Percentiles rank a stretch among this genome's conserved stretches.
These are phyloP conservation scores for Sebastes melanostomus DNA, from an alignment of 2,797 vertebrate genomes.

Conservation along the genomic window DNA sequence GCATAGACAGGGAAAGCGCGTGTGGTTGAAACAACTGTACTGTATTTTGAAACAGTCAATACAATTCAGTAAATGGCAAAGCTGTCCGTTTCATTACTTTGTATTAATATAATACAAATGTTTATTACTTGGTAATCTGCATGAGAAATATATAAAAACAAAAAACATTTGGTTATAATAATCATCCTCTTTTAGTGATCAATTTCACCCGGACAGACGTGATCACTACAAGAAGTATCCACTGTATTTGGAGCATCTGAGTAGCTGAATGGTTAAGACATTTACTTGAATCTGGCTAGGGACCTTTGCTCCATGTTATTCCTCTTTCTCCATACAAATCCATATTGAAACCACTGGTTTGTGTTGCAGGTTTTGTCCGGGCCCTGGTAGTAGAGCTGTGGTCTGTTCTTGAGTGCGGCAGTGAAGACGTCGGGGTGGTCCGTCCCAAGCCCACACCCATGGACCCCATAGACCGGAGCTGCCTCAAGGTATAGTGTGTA, in stretches of 20 bases:
- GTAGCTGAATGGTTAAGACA: not conserved
- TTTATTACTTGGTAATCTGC: not conserved
- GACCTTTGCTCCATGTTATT: too few relatives aligned
- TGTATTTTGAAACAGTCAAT: not conserved
- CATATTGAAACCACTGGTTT: not conserved
- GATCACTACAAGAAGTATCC: too few relatives aligned
- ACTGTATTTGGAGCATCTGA: not conserved
- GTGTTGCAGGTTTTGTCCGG: constrained; percentile 87
- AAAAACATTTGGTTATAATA: not conserved
- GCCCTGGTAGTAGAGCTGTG: constrained; percentile 89
- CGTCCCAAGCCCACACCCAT: constrained; percentile 88
- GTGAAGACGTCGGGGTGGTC: constrained; percentile 89
- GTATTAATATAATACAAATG: not conserved
- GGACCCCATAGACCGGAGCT: constrained; percentile 93
- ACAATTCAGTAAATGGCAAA: not conserved
- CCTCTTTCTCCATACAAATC: not conserved
- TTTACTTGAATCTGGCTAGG: not conserved
- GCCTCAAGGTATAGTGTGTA: constrained; percentile 87
- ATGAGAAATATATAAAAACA: not conserved
- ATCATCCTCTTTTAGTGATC: not conserved
- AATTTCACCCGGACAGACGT: not conserved
- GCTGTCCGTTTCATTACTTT: not conserved
- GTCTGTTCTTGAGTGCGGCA: constrained; percentile 90
- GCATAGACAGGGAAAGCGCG: not conserved
- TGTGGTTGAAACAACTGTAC: not conserved